These are phyloP conservation scores for Acanthopleura granulata DNA, from an alignment of 2,888 invertebrate species.

Conservation along the genomic window DNA sequence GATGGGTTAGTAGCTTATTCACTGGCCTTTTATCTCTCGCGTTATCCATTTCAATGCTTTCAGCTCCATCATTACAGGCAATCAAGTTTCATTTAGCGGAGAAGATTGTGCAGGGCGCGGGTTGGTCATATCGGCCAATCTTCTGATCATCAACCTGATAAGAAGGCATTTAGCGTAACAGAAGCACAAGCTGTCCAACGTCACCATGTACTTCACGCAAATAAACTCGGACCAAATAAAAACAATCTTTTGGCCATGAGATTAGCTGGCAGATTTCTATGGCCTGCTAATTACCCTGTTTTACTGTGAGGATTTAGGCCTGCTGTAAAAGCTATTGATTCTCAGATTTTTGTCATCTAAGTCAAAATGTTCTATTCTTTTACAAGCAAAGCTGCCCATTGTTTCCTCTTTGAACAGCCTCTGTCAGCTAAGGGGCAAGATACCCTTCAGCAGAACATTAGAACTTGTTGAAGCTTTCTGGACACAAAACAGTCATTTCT, in stretches of 20 bases:
- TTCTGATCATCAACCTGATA: neutral
- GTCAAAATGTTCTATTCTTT: too few relatives aligned
- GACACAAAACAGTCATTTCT: too few relatives aligned
- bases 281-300: neutral
- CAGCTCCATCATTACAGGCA: constrained; percentile 11
- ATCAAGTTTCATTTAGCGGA: constrained; percentile 18
- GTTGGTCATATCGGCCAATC: neutral
- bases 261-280: neutral
- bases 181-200: neutral
- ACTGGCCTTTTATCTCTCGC: constrained; percentile 15
- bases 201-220: neutral
- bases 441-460: too few relatives aligned
- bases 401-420: too few relatives aligned
- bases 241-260: neutral
- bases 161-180: neutral
- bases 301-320: neutral
- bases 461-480: too few relatives aligned
- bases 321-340: constrained; percentile 7
- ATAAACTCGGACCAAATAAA: neutral
- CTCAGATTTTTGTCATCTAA: too few relatives aligned
- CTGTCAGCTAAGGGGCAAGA: too few relatives aligned
- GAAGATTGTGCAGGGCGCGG: neutral
- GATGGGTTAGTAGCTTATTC: neutral
- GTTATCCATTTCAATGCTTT: constrained; percentile 20
- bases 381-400: too few relatives aligned